Evolutionary conservation across 2,888 invertebrate species (phyloP), one percentile per base, ranked within the genome.

Genomic region (Lepas anatifera): DNA sequence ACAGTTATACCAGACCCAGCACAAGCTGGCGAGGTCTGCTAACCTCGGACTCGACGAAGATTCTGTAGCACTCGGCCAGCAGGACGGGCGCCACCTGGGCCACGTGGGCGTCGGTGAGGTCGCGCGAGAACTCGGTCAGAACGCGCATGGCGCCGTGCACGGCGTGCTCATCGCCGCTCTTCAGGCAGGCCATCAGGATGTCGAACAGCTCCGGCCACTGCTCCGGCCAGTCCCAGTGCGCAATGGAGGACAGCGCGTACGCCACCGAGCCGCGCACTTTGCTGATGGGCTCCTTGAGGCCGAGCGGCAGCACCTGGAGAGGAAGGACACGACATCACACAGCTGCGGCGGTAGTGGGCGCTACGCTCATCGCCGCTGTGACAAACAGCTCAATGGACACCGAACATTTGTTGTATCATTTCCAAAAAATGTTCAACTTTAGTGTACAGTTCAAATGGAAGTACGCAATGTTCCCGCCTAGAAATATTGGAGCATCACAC

Each of bases 91-190:
- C 87, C 29, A 88, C 84, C 74, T 85, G 84, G 11, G 85, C 83
- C 74, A 88, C 84, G 77, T 88, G 87, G 50, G 77, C 81, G 71
- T 86, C 87, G 8, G 84, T 83, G 7, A 87, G 83, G 76, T 88
- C 88, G 73, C 86, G 83, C 1, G 85, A 84, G 73, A 89, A 86
- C 76, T 89, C 88, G 75, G 85, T 83, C 48, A 89, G 79, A 6
- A 88, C 87, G 77, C 87, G 81, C 86, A 89, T 87, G 11, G 87
- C 86, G 16, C 89, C 88, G 78, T 88, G 86, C 32, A 88, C 87
- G 1, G 87, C 78, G 74, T 78, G 78, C 25, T 76, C 76, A 72
- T 81, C 78, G 0, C 79, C 79, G 25, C 70, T 71, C 69, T 75
- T 72, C 27, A 75, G 79, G 39, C 66, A 66, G 69, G 82, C 83